A percentile compares a stretch with the other conserved stretches of the same genome.
Evolutionary conservation across 2,797 vertebrate species (phyloP).

Genomic region (Malurus splendens): DNA sequence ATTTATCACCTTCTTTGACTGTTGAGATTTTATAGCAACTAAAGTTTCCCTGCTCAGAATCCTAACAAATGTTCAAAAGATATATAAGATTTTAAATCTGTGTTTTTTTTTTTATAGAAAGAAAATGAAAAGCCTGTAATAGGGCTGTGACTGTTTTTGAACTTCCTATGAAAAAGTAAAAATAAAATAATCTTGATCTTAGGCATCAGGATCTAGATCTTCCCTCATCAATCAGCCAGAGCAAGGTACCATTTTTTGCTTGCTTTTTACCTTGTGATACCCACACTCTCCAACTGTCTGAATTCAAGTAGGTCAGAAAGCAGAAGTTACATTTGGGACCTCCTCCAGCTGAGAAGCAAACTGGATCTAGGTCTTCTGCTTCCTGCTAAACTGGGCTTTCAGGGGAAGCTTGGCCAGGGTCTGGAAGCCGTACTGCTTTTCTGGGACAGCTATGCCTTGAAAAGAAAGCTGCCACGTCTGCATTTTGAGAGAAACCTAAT

Average conservation of each 20-base stretch:
- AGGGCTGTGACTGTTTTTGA: neutral
- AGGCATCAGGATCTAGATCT: neutral
- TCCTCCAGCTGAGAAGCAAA: neutral
- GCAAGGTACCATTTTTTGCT: neutral
- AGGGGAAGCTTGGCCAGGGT: neutral
- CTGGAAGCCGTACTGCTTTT: neutral
- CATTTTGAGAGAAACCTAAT: neutral
- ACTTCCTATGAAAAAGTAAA: neutral
- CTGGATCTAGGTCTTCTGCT: neutral
- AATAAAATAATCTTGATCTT: neutral
- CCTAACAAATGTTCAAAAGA: conserved; percentile 5
- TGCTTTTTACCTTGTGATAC: neutral
- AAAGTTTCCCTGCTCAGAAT: neutral
- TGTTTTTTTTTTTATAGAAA: neutral
- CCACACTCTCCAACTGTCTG: neutral
- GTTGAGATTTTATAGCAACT: conserved; percentile 28
- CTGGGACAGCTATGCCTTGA: neutral
- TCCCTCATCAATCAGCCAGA: neutral
- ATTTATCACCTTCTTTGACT: conserved; percentile 38
- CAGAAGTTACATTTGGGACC: neutral
- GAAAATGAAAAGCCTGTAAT: neutral
- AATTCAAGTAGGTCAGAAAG: neutral
- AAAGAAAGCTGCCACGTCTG: neutral
- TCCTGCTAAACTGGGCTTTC: neutral
- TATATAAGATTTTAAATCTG: neutral